phyloP scores from a whole-genome alignment of 2,113 vertebrate species.

The Etheostoma spectabile region DNA sequence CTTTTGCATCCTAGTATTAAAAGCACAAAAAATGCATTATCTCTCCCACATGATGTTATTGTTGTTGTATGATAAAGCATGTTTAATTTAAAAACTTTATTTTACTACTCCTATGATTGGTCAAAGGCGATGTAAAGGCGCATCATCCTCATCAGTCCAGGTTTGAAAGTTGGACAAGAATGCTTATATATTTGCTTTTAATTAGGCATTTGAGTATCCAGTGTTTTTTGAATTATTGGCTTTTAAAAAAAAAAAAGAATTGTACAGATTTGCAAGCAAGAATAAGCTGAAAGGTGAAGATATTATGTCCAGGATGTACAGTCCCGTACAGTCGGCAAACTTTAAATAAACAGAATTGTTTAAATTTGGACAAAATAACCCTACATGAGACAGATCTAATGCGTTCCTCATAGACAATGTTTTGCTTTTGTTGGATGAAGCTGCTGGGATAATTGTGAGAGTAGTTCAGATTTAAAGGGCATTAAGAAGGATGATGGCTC shows the following conservation, averaged over 20 bases:
- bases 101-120: too few relatives aligned
- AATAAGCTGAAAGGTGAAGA: not conserved
- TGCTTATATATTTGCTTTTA: not conserved
- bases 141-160: not conserved
- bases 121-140: not conserved
- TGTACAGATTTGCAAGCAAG: not conserved
- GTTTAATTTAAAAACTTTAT: too few relatives aligned
- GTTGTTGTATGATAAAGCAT: too few relatives aligned
- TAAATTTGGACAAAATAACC: not conserved
- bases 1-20: not conserved
- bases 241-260: not conserved
- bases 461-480: not conserved
- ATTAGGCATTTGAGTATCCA: not conserved
- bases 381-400: not conserved
- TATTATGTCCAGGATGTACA: not conserved
- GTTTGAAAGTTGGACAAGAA: not conserved
- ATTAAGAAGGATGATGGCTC: not conserved
- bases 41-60: not conserved
- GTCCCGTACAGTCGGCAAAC: not conserved
- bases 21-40: not conserved
- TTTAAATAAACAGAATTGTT: not conserved
- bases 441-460: not conserved
- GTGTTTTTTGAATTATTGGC: not conserved
- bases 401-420: not conserved
- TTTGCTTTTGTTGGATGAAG: not conserved